Evolutionary conservation across 2,888 invertebrate genomes (phyloP).

Genomic region (Heliconius ethilla): DNA sequence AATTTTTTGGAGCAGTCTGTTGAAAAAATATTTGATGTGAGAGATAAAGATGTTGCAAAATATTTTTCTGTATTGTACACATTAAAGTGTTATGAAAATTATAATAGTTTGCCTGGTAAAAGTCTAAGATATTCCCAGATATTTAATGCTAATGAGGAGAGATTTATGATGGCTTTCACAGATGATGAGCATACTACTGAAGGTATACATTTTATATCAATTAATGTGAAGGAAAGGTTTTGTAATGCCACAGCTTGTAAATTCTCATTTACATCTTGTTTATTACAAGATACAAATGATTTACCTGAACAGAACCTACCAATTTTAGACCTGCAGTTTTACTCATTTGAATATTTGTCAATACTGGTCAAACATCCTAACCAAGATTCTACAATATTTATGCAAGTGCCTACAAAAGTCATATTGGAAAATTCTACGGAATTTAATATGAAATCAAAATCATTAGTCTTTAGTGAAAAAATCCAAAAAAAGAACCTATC

Average conservation of each 20-base stretch:
- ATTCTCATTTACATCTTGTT: slow-evolving; percentile 77
- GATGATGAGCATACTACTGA: slow-evolving; percentile 65
- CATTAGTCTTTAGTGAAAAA: slow-evolving; percentile 71
- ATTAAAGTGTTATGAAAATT: slow-evolving; percentile 75
- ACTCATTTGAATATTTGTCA: slow-evolving; percentile 87
- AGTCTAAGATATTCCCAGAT: slow-evolving; percentile 75
- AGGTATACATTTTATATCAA: slow-evolving; percentile 78
- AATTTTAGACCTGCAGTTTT: slow-evolving; percentile 88
- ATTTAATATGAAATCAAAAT: slow-evolving; percentile 66
- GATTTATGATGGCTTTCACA: slow-evolving; percentile 78
- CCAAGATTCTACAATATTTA: slow-evolving; percentile 71
- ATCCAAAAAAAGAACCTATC: slow-evolving; percentile 79
- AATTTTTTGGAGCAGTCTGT: slow-evolving; percentile 85
- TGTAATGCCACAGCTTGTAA: slow-evolving; percentile 76
- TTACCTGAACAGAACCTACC: slow-evolving; percentile 56
- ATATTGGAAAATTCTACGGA: slow-evolving; percentile 72
- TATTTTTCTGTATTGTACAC: slow-evolving; percentile 82
- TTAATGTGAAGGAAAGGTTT: slow-evolving; percentile 68
- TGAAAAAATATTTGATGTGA: slow-evolving; percentile 85
- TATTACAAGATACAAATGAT: slow-evolving; percentile 60
- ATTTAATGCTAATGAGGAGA: slow-evolving; percentile 73
- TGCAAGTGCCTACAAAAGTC: slow-evolving; percentile 76
- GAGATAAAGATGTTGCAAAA: slow-evolving; percentile 83
- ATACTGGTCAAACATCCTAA: slow-evolving; percentile 83
- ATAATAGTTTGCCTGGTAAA: slow-evolving; percentile 53